phyloP scores from a whole-genome alignment of 2,888 invertebrate genomes.

The Tholera decimalis region DNA sequence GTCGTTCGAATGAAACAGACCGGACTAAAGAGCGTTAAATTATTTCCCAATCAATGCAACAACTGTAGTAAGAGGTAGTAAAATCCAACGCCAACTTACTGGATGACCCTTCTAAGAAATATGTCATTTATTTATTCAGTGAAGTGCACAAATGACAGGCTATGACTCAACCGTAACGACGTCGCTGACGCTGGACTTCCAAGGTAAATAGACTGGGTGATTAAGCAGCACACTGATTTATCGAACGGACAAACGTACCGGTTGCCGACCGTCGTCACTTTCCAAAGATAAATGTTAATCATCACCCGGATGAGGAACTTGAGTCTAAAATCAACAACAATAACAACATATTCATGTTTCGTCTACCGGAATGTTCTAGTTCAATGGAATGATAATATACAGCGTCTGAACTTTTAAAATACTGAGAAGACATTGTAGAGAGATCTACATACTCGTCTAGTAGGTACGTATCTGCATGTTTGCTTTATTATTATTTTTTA shows the following conservation, averaged over 20 bases:
- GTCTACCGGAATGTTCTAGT: conserved; percentile 40
- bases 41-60: conserved; percentile 36
- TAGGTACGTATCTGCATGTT: background rate
- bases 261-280: conserved; percentile 60
- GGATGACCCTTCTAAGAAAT: conserved; percentile 80
- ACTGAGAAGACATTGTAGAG: background rate
- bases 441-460: background rate
- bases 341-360: conserved; percentile 37
- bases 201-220: conserved; percentile 78
- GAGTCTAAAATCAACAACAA: conserved; percentile 41
- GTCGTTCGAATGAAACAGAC: conserved; percentile 23
- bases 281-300: conserved; percentile 66
- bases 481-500: conserved; percentile 23
- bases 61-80: conserved; percentile 43
- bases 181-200: conserved; percentile 75
- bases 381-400: conserved; percentile 18
- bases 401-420: conserved; percentile 1
- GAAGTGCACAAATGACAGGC: conserved; percentile 74
- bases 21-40: conserved; percentile 18
- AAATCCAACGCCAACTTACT: conserved; percentile 70
- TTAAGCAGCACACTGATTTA: conserved; percentile 68
- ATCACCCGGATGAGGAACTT: conserved; percentile 53
- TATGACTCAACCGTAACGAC: conserved; percentile 85
- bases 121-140: conserved; percentile 76
- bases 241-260: conserved; percentile 63